Evolutionary conservation across 1,140 invertebrate species (phyloP), one percentile per base, ranked within the genome.

Genomic region (Bombus impatiens): DNA sequence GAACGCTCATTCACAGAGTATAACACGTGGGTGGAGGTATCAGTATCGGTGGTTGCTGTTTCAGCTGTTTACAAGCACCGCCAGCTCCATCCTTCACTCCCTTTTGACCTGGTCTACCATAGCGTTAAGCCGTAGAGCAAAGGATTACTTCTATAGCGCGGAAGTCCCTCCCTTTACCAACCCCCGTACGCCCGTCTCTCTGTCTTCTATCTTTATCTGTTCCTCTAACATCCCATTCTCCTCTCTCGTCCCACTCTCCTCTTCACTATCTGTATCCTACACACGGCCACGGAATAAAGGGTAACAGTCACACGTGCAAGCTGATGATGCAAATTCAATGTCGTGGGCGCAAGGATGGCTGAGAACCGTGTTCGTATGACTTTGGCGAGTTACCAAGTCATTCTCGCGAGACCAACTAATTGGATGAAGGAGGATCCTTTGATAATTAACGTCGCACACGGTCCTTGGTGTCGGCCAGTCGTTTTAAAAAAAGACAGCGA

Each of bases 21-120:
- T 90, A 90, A 88, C 78, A 68, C 68, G 37, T 77, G 87, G 85
- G 37, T 83, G 88, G 80, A 86, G 74, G 59, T 86, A 78, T 82
- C 88, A 83, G 79, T 68, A 86, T 70, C 82, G 81, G 84, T 67
- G 89, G 81, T 90, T 87, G 91, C 91, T 87, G 89, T 87, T 89
- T 92, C 89, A 90, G 89, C 84, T 91, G 90, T 92, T 91, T 92
- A 92, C 91, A 87, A 78, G 79, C 88, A 81, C 86, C 83, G 65
- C 84, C 71, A 84, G 40, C 68, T 53, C 47, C 79, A 62, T 82
- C 71, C 82, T 68, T 65, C 57, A 25, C 47, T 78, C 65, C 78
- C 80, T 71, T 90, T 86, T 85, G 78, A 86, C 84, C 84, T 85
- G 82, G 82, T 86, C 82, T 65, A 72, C 72, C 72, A 71, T 83